These are phyloP conservation scores for Agrotis exclamationis DNA, from an alignment of 2,888 invertebrate genomes.

Conservation along the genomic window DNA sequence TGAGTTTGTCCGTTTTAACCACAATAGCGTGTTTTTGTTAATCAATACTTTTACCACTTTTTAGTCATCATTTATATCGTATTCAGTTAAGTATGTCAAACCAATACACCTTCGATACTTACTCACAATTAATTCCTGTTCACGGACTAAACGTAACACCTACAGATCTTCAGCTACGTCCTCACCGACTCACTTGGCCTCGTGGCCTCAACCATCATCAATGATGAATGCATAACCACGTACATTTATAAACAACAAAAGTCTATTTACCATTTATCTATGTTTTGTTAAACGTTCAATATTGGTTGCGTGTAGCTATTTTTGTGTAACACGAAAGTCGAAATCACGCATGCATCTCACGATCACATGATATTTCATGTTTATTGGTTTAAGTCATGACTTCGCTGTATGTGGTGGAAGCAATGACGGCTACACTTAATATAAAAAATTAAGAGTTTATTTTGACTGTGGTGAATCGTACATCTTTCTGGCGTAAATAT, in stretches of 20 bases:
- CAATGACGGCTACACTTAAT: constrained; percentile 83
- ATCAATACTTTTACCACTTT: background rate
- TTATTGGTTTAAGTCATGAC: constrained; percentile 89
- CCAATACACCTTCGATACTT: background rate
- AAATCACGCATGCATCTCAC: constrained; percentile 83
- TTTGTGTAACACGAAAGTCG: constrained; percentile 78
- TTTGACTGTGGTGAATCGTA: constrained; percentile 80
- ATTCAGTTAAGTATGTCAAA: background rate
- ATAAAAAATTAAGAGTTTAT: constrained; percentile 84
- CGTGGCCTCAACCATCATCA: constrained; percentile 29
- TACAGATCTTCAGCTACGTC: background rate
- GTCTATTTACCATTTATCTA: constrained; percentile 71
- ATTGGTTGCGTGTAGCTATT: constrained; percentile 82
- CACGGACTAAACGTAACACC: background rate
- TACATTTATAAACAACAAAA: constrained; percentile 62
- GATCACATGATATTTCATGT: constrained; percentile 87
- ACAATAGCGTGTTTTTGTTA: background rate
- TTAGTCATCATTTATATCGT: background rate
- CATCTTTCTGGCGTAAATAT: constrained; percentile 75
- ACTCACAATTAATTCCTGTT: background rate
- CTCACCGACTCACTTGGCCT: constrained; percentile 6
- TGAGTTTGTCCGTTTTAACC: background rate
- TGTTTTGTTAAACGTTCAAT: constrained; percentile 73
- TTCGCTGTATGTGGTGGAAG: constrained; percentile 86
- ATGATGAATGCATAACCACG: constrained; percentile 58